Evolutionary conservation across 2,888 invertebrate species (phyloP), one percentile per base, ranked within the genome.

Genomic region (Phania funesta): DNA sequence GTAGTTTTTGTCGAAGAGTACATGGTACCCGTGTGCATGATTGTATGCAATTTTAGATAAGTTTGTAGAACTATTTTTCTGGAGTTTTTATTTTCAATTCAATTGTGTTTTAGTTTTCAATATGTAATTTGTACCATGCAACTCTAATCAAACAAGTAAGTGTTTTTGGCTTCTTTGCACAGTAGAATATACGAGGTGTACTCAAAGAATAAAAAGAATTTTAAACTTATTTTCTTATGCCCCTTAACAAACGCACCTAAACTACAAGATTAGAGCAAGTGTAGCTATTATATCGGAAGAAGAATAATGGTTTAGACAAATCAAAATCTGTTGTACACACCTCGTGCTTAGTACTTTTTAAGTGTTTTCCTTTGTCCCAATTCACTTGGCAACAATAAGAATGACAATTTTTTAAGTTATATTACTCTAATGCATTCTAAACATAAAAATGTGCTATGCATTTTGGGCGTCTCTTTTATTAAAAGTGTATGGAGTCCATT

Each of bases 91-190:
- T 50, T 9, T 62, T 52, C 56, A 67, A 67, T 71, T 60, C 65
- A 67, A 80, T 71, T 80, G 70, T 65, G 41, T 52, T 70, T 50
- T 54, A 64, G 52, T 60, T 54, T 60, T 46, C 54, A 46, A 65
- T 71, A 60, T 71, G 71, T 52, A 74, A 80, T 67, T 76, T 80
- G 70, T 76, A 71, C 20, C 67, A 54, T 80, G 75, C 44, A 58
- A 71, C 32, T 65, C 56, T 67, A 71, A 71, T 76, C 60, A 60
- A 67, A 67, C 67, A 52, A 54, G 44, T 62, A 48, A 75, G 75
- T 74, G 48, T 74, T 58, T 71, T 58, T 29, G 44, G 35, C 44
- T 41, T 18, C 9, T 29, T 52, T n/a, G 16, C 32, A 32, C 22
- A 7, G 8, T 20, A 32, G n/a, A 20, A 22, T 62, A 2, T 35